Conservation (phyloP, 1,140 invertebrate species). For the Solenopsis invicta region DNA sequence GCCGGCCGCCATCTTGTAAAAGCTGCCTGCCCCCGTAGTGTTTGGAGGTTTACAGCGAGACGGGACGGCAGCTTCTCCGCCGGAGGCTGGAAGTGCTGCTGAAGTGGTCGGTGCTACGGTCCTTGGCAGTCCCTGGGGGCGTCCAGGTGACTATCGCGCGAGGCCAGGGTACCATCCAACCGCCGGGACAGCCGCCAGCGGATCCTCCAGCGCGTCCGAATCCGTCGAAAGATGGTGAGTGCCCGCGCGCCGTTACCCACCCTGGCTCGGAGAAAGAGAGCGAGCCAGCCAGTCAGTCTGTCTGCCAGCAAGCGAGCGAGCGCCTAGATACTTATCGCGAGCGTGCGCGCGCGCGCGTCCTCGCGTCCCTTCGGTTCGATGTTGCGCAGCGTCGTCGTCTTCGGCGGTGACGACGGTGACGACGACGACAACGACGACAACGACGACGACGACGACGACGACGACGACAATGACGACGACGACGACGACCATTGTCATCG, state of each 20-base stretch:
- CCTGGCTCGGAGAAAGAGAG: constrained; percentile 26
- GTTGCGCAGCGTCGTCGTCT: background rate
- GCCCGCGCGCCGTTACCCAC: constrained; percentile 44
- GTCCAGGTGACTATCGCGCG: constrained; percentile 76
- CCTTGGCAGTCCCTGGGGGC: constrained; percentile 80
- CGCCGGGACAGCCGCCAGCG: constrained; percentile 71
- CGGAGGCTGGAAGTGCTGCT: constrained; percentile 80
- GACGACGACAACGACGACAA: background rate
- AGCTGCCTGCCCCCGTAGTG: constrained; percentile 73
- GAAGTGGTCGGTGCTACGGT: constrained; percentile 75
- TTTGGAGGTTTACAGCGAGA: constrained; percentile 76
- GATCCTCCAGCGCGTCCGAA: constrained; percentile 77
- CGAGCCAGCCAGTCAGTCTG: no score
- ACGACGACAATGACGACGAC: background rate
- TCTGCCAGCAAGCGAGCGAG: no score
- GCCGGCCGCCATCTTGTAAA: constrained; percentile 75
- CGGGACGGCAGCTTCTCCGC: constrained; percentile 76
- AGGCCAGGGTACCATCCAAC: constrained; percentile 76
- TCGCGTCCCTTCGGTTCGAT: constrained; percentile 20
- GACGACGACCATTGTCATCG: background rate
- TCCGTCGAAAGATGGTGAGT: constrained; percentile 83
- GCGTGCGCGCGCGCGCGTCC: background rate
- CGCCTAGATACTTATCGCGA: constrained; percentile 13
- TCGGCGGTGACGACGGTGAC: background rate
- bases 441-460: background rate